These are phyloP conservation scores for Venustaconcha ellipsiformis DNA, from an alignment of 1,140 invertebrate species.

Conservation along the genomic window DNA sequence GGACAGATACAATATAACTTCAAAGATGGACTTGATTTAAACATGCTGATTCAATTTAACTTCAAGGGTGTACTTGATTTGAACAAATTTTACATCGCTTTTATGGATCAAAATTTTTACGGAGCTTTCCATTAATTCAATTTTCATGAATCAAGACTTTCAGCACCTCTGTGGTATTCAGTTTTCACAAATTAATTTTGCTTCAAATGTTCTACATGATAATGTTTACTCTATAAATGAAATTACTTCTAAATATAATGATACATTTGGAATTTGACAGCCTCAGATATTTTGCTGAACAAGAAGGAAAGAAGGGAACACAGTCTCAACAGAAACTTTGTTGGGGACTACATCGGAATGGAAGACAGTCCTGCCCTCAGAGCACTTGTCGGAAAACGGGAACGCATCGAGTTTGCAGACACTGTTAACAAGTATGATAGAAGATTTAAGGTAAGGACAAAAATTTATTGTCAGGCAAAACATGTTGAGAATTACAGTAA, in stretches of 20 bases:
- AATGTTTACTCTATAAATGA: too few species aligned
- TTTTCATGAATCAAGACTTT: too few species aligned
- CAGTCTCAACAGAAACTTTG: constrained; percentile 81
- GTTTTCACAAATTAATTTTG: too few species aligned
- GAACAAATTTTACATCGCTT: too few species aligned
- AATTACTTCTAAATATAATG: too few species aligned
- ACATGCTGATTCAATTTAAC: neutral
- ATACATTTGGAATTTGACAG: constrained; percentile 42
- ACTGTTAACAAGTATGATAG: constrained; percentile 81
- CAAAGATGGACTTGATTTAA: too few species aligned
- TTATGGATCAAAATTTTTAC: too few species aligned
- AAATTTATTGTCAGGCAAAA: neutral
- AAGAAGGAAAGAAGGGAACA: constrained; percentile 78
- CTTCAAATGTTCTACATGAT: too few species aligned
- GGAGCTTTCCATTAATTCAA: too few species aligned
- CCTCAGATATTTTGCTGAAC: constrained; percentile 75
- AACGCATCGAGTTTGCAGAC: constrained; percentile 80
- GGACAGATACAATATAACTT: neutral
- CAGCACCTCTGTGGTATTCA: too few species aligned
- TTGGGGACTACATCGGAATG: constrained; percentile 82
- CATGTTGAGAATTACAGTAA: too few species aligned
- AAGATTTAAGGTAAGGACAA: constrained; percentile 74
- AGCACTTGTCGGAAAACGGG: constrained; percentile 74
- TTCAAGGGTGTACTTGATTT: too few species aligned
- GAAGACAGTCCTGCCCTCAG: constrained; percentile 75